A percentile compares a stretch with the other conserved stretches of the same genome.
phyloP scores from a whole-genome alignment of 2,888 invertebrate genomes.

The Dicyrtoma fusca region DNA sequence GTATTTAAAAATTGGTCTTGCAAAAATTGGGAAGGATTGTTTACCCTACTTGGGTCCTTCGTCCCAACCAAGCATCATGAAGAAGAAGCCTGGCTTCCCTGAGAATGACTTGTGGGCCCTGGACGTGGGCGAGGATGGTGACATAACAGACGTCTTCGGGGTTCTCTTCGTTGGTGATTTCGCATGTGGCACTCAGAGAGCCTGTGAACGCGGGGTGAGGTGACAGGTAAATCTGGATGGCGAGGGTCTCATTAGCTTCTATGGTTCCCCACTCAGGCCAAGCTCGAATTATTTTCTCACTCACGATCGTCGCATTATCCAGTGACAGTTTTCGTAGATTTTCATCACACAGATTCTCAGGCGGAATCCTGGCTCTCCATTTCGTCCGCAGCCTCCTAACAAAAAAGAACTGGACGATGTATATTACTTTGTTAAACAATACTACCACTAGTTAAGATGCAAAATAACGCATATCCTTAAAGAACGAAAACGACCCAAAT shows the following conservation, averaged over 20 bases:
- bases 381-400: too few relatives aligned
- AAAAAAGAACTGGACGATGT: too few relatives aligned
- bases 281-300: conserved; percentile 28
- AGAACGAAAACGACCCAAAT: too few relatives aligned
- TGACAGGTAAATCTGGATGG: conserved; percentile 43
- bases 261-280: conserved; percentile 49
- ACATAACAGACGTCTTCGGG: conserved; percentile 36
- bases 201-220: conserved; percentile 13
- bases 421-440: too few relatives aligned
- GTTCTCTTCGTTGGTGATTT: conserved; percentile 39
- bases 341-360: conserved; percentile 39
- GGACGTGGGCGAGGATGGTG: conserved; percentile 44
- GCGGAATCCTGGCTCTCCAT: conserved; percentile 35
- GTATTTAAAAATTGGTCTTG: too few relatives aligned
- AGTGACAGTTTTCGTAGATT: conserved; percentile 29
- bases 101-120: conserved; percentile 39
- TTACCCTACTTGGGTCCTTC: too few relatives aligned
- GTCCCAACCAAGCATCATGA: too few relatives aligned
- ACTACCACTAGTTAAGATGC: too few relatives aligned
- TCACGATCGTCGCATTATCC: conserved; percentile 18
- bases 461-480: too few relatives aligned
- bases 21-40: too few relatives aligned
- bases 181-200: conserved; percentile 26
- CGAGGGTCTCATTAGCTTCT: conserved; percentile 39
- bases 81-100: conserved; percentile 30